Conservation (phyloP, 2,888 invertebrate genomes). For the Drosophila borborema region DNA sequence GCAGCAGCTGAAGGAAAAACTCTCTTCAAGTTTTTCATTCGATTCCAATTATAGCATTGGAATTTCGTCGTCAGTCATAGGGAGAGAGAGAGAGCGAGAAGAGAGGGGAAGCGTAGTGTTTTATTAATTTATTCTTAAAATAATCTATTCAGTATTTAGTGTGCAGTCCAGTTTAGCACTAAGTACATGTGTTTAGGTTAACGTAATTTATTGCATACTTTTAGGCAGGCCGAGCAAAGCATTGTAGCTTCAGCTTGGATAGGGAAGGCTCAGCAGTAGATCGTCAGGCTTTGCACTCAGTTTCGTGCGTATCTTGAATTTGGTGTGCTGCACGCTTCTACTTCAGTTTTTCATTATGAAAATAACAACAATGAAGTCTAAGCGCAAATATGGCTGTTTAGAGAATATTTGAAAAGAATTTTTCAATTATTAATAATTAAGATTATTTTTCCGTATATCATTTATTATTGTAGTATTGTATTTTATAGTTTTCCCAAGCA, state of each 20-base stretch:
- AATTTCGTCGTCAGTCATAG: slow-evolving; percentile 1
- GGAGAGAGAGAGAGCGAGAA: background rate
- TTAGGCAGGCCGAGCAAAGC: slow-evolving; percentile 47
- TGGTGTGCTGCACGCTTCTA: slow-evolving; percentile 29
- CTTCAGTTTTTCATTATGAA: slow-evolving; percentile 83
- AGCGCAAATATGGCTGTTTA: slow-evolving; percentile 85
- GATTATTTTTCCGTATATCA: slow-evolving; percentile 77
- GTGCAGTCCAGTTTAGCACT: slow-evolving; percentile 27
- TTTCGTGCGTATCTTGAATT: background rate
- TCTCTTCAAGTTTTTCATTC: slow-evolving; percentile 13
- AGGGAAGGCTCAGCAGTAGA: slow-evolving; percentile 23
- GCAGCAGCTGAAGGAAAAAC: slow-evolving; percentile 7
- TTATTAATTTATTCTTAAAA: slow-evolving; percentile 19
- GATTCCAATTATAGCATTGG: background rate
- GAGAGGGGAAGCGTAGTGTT: slow-evolving; percentile 8
- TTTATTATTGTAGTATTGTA: slow-evolving; percentile 76
- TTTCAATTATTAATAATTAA: slow-evolving; percentile 77
- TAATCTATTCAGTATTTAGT: slow-evolving; percentile 18
- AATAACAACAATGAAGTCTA: slow-evolving; percentile 85
- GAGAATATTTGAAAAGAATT: slow-evolving; percentile 83
- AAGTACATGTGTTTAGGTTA: slow-evolving; percentile 24
- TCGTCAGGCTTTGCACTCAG: slow-evolving; percentile 6
- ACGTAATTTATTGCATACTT: slow-evolving; percentile 55
- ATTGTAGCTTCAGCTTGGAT: slow-evolving; percentile 28
- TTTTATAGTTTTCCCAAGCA: slow-evolving; percentile 71